phyloP scores from a whole-genome alignment of 2,113 vertebrate species.

The Sorex fumeus region DNA sequence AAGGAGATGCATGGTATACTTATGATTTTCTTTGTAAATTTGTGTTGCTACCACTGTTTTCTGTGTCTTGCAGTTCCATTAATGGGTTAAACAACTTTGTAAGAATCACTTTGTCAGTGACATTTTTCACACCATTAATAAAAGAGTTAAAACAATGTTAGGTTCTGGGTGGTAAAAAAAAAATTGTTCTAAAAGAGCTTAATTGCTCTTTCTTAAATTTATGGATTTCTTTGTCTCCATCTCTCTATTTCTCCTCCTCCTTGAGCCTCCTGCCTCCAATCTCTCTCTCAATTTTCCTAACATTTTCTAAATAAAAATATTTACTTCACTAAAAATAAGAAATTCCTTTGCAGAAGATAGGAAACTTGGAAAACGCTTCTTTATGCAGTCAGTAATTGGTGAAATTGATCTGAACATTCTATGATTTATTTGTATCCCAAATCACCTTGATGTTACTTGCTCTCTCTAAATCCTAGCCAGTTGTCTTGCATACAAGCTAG shows the following conservation, averaged over 20 bases:
- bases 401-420: background rate
- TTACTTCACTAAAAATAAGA: no score
- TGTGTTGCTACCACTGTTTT: background rate
- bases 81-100: background rate
- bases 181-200: background rate
- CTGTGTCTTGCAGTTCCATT: background rate
- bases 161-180: no score
- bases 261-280: no score
- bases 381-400: background rate
- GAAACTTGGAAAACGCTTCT: background rate
- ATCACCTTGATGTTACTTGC: background rate
- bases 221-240: no score
- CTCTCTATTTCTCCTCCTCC: no score
- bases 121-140: background rate
- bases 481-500: background rate
- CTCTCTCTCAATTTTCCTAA: no score
- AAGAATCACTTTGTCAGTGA: background rate
- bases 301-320: no score
- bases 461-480: background rate
- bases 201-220: no score
- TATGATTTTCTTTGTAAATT: background rate
- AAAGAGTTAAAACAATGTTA: background rate
- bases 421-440: background rate
- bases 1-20: background rate
- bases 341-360: background rate